Base-by-base conservation (phyloP, 2,113 vertebrate species). In the Pollimyrus isidori region DNA sequence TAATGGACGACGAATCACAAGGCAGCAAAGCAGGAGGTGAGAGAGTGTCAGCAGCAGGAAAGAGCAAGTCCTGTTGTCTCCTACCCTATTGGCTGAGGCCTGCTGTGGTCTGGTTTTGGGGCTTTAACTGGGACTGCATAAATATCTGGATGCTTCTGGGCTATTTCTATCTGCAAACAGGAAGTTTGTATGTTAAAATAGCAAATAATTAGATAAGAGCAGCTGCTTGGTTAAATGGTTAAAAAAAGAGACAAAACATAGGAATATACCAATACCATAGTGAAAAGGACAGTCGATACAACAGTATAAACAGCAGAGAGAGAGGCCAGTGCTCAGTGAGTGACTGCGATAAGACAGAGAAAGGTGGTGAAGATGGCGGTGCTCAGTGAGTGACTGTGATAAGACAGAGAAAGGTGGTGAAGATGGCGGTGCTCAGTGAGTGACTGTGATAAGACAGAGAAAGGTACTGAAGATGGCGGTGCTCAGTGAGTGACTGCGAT, bases 81-180 rank as follows among this genome's bases (percentile, higher is more conserved):
- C 96, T 95, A 99, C 98, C 98, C 98, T 49, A 95, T 91, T 0
- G 96, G 94, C 91, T 97, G 97, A 0, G 97, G 93, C 53, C 96
- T 95, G 93, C 93, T 96, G n/a, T 96, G 94, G 86, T 98, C 97
- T n/a, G 96, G 94, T 88, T 98, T 99, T 69, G 94, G 97, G 89
- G 94, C 91, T 95, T 99, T 99, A 58, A 98, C 49, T 21, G 98
- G 98, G 91, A 99, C 94, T 30, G 98, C 98, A 58, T 99, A 99
- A 95, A 99, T 98, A 92, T 99, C 98, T 0, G 98, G 98, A 91
- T 98, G 97, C 93, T 98, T 99, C 95, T 99, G 98, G 90, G 98
- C 97, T 65, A 99, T 97, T 95, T 99, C 98, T 94, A 99, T 89
- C 98, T 99, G 91, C 30, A 87, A 7, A 53, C 4, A 89, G 73